A percentile compares a stretch with the other conserved stretches of the same genome.
phyloP scores from a whole-genome alignment of 2,888 invertebrate species.

The Volucella inflata region DNA sequence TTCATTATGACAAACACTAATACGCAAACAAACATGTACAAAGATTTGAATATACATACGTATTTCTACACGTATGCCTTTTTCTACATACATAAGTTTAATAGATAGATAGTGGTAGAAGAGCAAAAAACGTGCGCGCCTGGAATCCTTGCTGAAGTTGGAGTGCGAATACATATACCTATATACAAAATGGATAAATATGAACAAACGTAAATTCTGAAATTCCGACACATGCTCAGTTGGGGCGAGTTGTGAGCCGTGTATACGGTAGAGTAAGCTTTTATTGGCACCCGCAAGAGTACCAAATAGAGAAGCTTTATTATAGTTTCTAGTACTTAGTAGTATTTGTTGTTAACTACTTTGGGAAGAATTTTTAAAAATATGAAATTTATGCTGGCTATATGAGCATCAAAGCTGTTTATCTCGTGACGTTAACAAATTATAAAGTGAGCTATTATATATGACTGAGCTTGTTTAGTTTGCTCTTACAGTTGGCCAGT shows the following conservation, averaged over 20 bases:
- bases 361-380: conserved; percentile 11
- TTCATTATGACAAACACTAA: conserved; percentile 1
- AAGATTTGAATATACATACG: background rate
- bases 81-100: no score
- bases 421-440: background rate
- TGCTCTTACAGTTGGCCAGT: no score
- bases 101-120: background rate
- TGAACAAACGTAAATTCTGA: background rate
- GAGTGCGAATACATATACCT: background rate
- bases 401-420: background rate
- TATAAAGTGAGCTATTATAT: background rate
- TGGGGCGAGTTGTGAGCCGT: conserved; percentile 34
- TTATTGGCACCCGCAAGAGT: conserved; percentile 44
- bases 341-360: conserved; percentile 37
- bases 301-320: background rate
- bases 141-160: conserved; percentile 22
- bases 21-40: background rate
- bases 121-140: conserved; percentile 1
- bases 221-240: conserved; percentile 70
- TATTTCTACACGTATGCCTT: background rate
- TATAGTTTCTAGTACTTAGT: conserved; percentile 37
- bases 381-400: background rate
- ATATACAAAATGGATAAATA: conserved; percentile 21
- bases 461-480: background rate
- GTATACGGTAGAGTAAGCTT: conserved; percentile 69